Evolutionary conservation across 2,888 invertebrate species (phyloP).

Genomic region (Troides aeacus): DNA sequence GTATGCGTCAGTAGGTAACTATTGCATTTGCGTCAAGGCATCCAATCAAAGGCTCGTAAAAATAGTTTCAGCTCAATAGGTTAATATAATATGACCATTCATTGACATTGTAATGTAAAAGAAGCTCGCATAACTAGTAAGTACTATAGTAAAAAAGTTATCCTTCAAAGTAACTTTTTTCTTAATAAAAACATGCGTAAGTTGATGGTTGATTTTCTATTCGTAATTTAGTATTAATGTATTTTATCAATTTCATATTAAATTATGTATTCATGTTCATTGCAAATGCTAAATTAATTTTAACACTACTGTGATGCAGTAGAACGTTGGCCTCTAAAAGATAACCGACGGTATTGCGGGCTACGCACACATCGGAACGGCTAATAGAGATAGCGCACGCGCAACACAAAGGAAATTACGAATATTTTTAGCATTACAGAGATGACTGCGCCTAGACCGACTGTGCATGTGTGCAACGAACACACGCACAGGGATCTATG

Average conservation of each 20-base stretch:
- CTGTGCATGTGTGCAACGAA: slow-evolving; percentile 37
- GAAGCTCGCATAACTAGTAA: too few species aligned
- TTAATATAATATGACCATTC: too few species aligned
- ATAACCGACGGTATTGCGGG: slow-evolving; percentile 30
- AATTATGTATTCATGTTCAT: neutral
- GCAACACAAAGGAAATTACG: slow-evolving; percentile 56
- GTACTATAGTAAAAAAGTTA: too few species aligned
- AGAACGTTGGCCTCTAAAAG: slow-evolving; percentile 29
- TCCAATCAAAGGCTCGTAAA: too few species aligned
- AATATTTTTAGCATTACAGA: slow-evolving; percentile 50
- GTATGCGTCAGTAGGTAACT: too few species aligned
- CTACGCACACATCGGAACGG: slow-evolving; percentile 30
- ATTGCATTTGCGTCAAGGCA: too few species aligned
- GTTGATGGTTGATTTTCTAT: too few species aligned
- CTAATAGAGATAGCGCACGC: slow-evolving; percentile 30
- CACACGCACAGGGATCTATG: slow-evolving; percentile 35
- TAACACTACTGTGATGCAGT: slow-evolving; percentile 22
- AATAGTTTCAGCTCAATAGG: too few species aligned
- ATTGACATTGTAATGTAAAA: too few species aligned
- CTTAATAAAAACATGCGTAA: too few species aligned
- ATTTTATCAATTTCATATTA: slow-evolving; percentile 3
- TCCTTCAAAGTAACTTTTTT: too few species aligned
- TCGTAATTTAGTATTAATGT: neutral
- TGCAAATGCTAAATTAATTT: slow-evolving; percentile 14
- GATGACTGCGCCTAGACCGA: slow-evolving; percentile 43